These are phyloP conservation scores for Imbricaverruca yamaguchii DNA, from an alignment of 2,888 invertebrate genomes.

Conservation along the genomic window DNA sequence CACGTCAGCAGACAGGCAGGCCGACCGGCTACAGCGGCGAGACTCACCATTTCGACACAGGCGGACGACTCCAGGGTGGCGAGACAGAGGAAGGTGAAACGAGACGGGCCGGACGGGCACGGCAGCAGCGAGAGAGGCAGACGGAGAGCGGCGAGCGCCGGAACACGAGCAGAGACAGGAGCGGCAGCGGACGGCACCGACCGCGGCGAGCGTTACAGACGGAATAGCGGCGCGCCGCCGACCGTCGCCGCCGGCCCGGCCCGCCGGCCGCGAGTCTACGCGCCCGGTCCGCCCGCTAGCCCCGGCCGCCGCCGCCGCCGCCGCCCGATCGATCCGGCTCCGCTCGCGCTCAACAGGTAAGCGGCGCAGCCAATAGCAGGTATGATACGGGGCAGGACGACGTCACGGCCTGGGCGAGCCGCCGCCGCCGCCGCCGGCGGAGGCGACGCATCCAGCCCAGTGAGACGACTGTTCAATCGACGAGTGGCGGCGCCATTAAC, in stretches of 20 bases:
- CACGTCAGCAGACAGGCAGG: background rate
- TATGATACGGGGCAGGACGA: background rate
- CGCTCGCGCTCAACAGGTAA: background rate
- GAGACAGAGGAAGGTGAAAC: conserved; percentile 7
- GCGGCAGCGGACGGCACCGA: background rate
- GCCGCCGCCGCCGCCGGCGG: no score
- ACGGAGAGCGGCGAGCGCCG: background rate
- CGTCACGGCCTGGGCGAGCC: no score
- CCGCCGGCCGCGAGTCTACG: conserved; percentile 1
- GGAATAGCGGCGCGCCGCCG: background rate
- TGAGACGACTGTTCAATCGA: no score
- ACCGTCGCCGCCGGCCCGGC: background rate
- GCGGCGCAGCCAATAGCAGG: conserved; percentile 3
- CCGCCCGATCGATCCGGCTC: background rate
- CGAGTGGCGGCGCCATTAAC: no score
- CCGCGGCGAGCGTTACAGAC: background rate
- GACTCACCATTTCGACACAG: conserved; percentile 16
- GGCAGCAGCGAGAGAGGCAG: background rate
- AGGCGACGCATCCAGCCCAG: no score
- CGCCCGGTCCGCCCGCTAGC: background rate
- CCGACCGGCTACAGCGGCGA: background rate
- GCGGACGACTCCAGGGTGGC: conserved; percentile 8
- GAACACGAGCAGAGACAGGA: no score
- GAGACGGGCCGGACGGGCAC: background rate
- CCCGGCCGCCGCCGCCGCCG: background rate